These are phyloP conservation scores for Tokudaia muenninki DNA, from an alignment of 2,797 vertebrate species.

Conservation along the genomic window DNA sequence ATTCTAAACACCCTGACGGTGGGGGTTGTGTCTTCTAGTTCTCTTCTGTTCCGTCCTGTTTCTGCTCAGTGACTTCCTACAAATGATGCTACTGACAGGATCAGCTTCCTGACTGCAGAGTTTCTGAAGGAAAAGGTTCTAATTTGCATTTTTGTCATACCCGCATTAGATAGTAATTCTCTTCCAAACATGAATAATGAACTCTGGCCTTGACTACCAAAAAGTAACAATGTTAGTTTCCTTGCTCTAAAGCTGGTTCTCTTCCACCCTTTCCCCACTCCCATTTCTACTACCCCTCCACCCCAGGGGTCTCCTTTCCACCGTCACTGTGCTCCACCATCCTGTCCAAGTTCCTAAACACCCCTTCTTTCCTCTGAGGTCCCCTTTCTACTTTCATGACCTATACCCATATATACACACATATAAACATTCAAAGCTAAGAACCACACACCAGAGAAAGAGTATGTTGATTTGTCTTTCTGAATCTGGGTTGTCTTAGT, in stretches of 20 bases:
- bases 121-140: slow-evolving; percentile 11
- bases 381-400: background rate
- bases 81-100: background rate
- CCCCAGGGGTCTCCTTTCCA: background rate
- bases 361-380: too few species aligned
- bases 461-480: background rate
- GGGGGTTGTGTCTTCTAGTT: background rate
- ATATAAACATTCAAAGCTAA: background rate
- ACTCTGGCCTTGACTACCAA: background rate
- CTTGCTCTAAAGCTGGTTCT: background rate
- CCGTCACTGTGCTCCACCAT: background rate
- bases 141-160: slow-evolving; percentile 34
- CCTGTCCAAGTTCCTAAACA: background rate
- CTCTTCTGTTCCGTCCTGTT: background rate
- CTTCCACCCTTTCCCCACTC: background rate
- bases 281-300: background rate
- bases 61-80: background rate
- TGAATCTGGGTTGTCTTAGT: background rate
- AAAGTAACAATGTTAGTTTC: too few species aligned
- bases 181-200: slow-evolving; percentile 8
- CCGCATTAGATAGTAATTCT: background rate
- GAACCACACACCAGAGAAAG: background rate
- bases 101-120: background rate
- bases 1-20: background rate
- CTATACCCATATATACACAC: background rate